Evolutionary conservation across 2,888 invertebrate genomes (phyloP).

Genomic region (Caenorhabditis sp.): DNA sequence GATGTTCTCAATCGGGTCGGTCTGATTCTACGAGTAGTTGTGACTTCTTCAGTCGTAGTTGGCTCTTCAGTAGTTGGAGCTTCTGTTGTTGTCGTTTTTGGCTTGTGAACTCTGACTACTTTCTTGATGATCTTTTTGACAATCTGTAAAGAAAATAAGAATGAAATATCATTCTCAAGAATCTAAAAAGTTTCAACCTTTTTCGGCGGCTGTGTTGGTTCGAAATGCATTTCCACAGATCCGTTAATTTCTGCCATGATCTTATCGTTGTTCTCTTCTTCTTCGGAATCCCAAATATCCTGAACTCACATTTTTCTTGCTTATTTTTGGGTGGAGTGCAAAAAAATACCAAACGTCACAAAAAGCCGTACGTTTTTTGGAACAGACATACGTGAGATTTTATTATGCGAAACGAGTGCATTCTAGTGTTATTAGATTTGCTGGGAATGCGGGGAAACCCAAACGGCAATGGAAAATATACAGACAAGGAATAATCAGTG

Average conservation of each 20-base stretch:
- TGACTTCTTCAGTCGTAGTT: slow-evolving; percentile 7
- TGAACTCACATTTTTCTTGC: slow-evolving; percentile 30
- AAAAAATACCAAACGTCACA: slow-evolving; percentile 40
- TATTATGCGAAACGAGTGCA: slow-evolving; percentile 54
- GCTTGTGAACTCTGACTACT: slow-evolving; percentile 53
- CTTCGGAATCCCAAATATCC: slow-evolving; percentile 66
- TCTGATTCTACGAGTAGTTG: slow-evolving; percentile 7
- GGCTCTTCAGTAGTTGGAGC: slow-evolving; percentile 21
- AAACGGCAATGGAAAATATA: slow-evolving; percentile 17
- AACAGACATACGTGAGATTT: slow-evolving; percentile 49
- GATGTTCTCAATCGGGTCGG: not conserved
- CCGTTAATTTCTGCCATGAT: slow-evolving; percentile 60
- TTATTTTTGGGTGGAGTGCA: slow-evolving; percentile 5
- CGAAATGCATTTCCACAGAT: slow-evolving; percentile 59
- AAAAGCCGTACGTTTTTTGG: slow-evolving; percentile 4
- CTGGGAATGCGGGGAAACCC: slow-evolving; percentile 2
- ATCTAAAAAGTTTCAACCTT: slow-evolving; percentile 38
- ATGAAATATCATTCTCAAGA: slow-evolving; percentile 1
- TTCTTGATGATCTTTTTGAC: slow-evolving; percentile 66
- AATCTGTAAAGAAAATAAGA: slow-evolving; percentile 37
- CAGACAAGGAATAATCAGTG: slow-evolving; percentile 12
- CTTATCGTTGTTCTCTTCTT: slow-evolving; percentile 59
- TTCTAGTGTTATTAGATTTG: slow-evolving; percentile 39
- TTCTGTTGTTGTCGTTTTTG: slow-evolving; percentile 31
- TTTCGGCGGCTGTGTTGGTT: slow-evolving; percentile 56